A percentile compares a stretch with the other conserved stretches of the same genome.
Conservation (phyloP, 2,113 vertebrate genomes). For the Bucco capensis region DNA sequence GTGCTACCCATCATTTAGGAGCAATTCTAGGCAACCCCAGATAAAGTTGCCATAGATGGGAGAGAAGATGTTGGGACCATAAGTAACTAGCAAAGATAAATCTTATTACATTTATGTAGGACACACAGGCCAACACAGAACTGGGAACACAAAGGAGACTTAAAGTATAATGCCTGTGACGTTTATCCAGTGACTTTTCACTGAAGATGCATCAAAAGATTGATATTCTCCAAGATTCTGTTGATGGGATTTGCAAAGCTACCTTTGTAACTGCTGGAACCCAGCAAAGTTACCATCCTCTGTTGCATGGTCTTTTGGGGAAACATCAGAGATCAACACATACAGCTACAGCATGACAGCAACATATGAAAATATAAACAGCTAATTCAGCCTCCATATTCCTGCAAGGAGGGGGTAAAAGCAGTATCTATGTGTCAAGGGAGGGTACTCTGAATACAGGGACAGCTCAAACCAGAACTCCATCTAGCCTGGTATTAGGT, state of each 20-base stretch:
- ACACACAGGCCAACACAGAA: not conserved
- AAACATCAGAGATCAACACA: not conserved
- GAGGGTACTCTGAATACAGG: not conserved
- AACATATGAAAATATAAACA: not conserved
- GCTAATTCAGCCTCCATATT: not conserved
- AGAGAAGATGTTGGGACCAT: not conserved
- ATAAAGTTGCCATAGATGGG: not conserved
- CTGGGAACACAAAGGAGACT: not conserved
- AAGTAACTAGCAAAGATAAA: not conserved
- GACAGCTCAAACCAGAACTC: not conserved
- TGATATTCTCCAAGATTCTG: not conserved
- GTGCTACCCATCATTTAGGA: not conserved
- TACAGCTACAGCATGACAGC: fast-evolving
- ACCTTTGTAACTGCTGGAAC: not conserved
- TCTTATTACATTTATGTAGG: not conserved
- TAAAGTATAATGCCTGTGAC: not conserved
- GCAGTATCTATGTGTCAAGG: not conserved
- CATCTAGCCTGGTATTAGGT: not conserved
- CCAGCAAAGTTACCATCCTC: not conserved
- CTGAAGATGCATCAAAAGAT: not conserved
- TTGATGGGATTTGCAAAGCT: not conserved
- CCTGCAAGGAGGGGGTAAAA: fast-evolving
- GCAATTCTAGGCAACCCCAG: not conserved
- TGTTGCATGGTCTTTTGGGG: not conserved
- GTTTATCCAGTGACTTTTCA: not conserved